A percentile compares a stretch with the other conserved stretches of the same genome.
Conservation (phyloP, 2,797 vertebrate genomes). For the Enteromius fasciolatus region DNA sequence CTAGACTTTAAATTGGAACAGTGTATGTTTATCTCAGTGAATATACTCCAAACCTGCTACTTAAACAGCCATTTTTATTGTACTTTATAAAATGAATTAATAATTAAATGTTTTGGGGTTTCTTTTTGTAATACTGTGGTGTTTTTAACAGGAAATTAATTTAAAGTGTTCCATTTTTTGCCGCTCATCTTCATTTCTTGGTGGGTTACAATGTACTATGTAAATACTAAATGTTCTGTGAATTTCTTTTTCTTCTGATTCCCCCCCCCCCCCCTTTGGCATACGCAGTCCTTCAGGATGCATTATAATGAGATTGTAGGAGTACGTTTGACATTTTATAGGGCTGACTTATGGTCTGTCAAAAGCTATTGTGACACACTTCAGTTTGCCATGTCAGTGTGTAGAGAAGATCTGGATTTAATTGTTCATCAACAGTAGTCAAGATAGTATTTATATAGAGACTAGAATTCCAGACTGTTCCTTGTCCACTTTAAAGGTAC, state of each 20-base stretch:
- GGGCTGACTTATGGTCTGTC: slow-evolving; percentile 92
- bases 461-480: slow-evolving; percentile 99
- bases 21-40: slow-evolving; percentile 86
- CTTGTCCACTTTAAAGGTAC: slow-evolving; percentile 98
- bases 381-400: slow-evolving; percentile 93
- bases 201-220: slow-evolving; percentile 82
- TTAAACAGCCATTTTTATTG: slow-evolving; percentile 83
- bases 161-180: slow-evolving; percentile 78
- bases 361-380: slow-evolving; percentile 98
- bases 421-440: slow-evolving; percentile 99
- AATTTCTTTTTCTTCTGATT: slow-evolving; percentile 85
- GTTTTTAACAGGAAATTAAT: slow-evolving; percentile 89
- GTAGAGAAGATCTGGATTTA: slow-evolving; percentile 63
- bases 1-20: slow-evolving; percentile 87
- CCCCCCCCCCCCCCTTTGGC: slow-evolving; percentile 85
- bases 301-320: slow-evolving; percentile 92
- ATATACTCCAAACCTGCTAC: slow-evolving; percentile 85
- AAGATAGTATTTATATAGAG: slow-evolving; percentile 99
- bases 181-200: slow-evolving; percentile 80
- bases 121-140: slow-evolving; percentile 82
- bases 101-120: slow-evolving; percentile 77
- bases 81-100: slow-evolving; percentile 80
- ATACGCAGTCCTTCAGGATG: slow-evolving; percentile 95
- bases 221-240: slow-evolving; percentile 69
- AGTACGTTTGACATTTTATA: slow-evolving; percentile 71